phyloP scores from a whole-genome alignment of 2,113 vertebrate species.

The Tricholaema leucomelas region DNA sequence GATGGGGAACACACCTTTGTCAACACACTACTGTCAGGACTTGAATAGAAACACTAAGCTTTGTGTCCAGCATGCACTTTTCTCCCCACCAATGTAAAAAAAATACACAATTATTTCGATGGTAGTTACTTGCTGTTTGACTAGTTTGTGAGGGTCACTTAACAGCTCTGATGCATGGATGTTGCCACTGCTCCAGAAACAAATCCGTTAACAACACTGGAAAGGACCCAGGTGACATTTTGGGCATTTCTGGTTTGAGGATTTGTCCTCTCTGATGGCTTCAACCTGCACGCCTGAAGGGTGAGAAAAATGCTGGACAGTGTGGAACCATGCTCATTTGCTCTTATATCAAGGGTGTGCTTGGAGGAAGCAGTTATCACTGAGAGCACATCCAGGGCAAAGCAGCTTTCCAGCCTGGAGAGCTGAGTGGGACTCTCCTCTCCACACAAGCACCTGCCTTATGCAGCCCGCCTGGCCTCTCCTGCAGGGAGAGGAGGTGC shows the following conservation, averaged over 20 bases:
- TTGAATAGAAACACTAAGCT: background rate
- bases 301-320: background rate
- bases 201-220: background rate
- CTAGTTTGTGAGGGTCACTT: background rate
- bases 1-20: background rate
- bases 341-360: rapidly evolving
- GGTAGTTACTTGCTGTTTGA: background rate
- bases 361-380: background rate
- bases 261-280: background rate
- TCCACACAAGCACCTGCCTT: background rate
- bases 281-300: background rate
- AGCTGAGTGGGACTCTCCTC: rapidly evolving
- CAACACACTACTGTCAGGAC: background rate
- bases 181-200: background rate
- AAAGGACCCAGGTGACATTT: rapidly evolving
- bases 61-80: rapidly evolving
- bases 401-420: background rate
- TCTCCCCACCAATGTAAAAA: background rate
- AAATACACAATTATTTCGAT: background rate
- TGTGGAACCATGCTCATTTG: background rate
- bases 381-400: rapidly evolving
- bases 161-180: rapidly evolving
- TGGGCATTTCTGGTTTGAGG: background rate
- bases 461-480: background rate
- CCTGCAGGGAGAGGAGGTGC: rapidly evolving